Conservation (phyloP, 2,113 vertebrate genomes). For the Mesembrinibis cayennensis region DNA sequence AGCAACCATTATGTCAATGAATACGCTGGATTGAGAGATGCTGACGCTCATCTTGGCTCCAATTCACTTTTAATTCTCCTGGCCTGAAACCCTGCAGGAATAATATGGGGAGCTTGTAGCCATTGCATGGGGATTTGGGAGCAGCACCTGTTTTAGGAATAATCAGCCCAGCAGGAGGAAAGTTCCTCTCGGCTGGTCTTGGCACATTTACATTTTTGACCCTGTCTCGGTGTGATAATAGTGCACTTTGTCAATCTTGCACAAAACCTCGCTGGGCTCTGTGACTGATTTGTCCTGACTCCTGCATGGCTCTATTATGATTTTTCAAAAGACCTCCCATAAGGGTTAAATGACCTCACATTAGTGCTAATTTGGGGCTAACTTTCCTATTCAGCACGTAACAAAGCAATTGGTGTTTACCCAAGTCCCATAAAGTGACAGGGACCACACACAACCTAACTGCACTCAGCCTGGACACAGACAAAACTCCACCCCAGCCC, state of each 20-base stretch:
- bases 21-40: not conserved
- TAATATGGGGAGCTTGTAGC: not conserved
- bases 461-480: not conserved
- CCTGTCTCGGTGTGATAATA: not conserved
- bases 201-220: not conserved
- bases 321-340: slow-evolving; percentile 45
- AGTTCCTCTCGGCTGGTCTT: not conserved
- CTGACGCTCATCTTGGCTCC: not conserved
- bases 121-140: not conserved
- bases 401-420: slow-evolving; percentile 58
- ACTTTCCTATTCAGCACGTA: slow-evolving; percentile 44
- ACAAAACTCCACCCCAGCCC: not conserved
- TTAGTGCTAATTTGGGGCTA: slow-evolving; percentile 64
- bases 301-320: slow-evolving; percentile 2
- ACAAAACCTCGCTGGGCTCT: not conserved
- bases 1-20: not conserved
- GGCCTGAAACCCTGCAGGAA: not conserved
- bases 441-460: slow-evolving; percentile 58
- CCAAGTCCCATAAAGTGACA: not conserved
- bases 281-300: not conserved
- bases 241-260: not conserved
- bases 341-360: slow-evolving; percentile 56
- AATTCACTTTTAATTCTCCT: not conserved
- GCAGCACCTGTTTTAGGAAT: not conserved
- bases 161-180: slow-evolving; percentile 28